Evolutionary conservation across 2,113 vertebrate genomes (phyloP), one percentile per base, ranked within the genome.

Genomic region (Ondatra zibethicus): DNA sequence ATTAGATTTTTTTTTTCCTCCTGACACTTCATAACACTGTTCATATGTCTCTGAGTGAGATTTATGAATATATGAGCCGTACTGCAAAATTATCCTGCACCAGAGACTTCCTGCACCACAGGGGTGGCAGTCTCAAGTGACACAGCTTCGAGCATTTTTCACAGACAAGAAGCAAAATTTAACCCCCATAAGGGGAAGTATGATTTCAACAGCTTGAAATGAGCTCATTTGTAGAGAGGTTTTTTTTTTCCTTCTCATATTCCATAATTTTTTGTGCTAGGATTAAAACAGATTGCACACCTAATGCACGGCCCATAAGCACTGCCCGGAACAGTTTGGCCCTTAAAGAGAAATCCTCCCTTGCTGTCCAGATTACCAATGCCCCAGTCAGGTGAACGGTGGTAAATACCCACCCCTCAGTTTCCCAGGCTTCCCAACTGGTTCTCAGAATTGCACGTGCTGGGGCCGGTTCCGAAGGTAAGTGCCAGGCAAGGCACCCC

Each of bases 111-210:
- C 99, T 98, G 99, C 99, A 36, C 99, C 61, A 98, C 96, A n/a
- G 99, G 99, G 99, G 98, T 98, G 98, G 98, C 98, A 98, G 98
- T 98, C 98, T 98, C 98, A 99, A 99, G 98, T 99, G 99, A 98
- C 99, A 98, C 99, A 98, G 98, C 99, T 99, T 99, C 97, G 96
- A 99, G 98, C 98, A 98, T 98, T 99, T 98, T 99, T 99, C 99
- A 99, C 99, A 99, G 99, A 98, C 99, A 98, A 98, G 99, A 98
- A 99, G 99, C 98, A 98, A 98, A 98, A 97, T 98, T 98, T 98
- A 98, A 98, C 98, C 96, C 98, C 98, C 98, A 97, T 98, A 98
- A 98, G 98, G 98, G 97, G 95, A 98, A 96, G 97, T 98, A 96
- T 96, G 97, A 98, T 97, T 98, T 98, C 98, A 98, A 98, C 97